These are phyloP conservation scores for Hoplodrina blanda DNA, from an alignment of 2,888 invertebrate species.

Conservation along the genomic window DNA sequence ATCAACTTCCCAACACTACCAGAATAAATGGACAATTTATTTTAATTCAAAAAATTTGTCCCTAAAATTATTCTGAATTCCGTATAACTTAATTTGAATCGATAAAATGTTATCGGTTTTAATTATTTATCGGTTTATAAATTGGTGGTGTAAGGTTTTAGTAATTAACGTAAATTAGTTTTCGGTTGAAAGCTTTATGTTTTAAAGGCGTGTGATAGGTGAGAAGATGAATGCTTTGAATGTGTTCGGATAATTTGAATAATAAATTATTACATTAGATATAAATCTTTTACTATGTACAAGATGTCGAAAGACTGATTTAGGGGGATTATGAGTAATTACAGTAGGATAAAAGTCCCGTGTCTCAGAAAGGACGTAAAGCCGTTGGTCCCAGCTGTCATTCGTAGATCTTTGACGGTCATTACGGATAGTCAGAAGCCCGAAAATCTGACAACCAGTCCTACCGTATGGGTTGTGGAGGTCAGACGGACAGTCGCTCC, in stretches of 20 bases:
- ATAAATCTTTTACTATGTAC: slow-evolving; percentile 1
- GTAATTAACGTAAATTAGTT: slow-evolving; percentile 49
- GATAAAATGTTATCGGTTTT: slow-evolving; percentile 52
- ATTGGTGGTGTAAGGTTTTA: slow-evolving; percentile 39
- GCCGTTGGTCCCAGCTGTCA: too few relatives aligned
- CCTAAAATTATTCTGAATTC: slow-evolving; percentile 54
- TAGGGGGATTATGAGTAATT: slow-evolving; percentile 6
- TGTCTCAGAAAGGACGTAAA: too few relatives aligned
- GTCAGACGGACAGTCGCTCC: too few relatives aligned
- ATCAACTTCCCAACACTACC: slow-evolving; percentile 54
- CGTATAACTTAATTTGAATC: slow-evolving; percentile 57
- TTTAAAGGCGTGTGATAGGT: slow-evolving; percentile 27
- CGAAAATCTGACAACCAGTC: too few relatives aligned
- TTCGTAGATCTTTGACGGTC: too few relatives aligned
- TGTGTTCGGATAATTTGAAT: slow-evolving; percentile 27
- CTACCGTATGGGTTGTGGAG: too few relatives aligned
- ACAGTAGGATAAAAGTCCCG: neutral
- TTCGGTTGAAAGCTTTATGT: slow-evolving; percentile 37
- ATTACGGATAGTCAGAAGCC: too few relatives aligned
- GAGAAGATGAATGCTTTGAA: slow-evolving; percentile 24
- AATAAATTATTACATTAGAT: slow-evolving; percentile 2
- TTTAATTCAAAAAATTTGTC: slow-evolving; percentile 57
- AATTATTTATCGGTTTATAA: slow-evolving; percentile 53
- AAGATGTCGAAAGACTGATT: neutral
- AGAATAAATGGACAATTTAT: slow-evolving; percentile 56